Conservation (phyloP, 2,797 vertebrate species). For the Ctenochaetus hawaiiensis region DNA sequence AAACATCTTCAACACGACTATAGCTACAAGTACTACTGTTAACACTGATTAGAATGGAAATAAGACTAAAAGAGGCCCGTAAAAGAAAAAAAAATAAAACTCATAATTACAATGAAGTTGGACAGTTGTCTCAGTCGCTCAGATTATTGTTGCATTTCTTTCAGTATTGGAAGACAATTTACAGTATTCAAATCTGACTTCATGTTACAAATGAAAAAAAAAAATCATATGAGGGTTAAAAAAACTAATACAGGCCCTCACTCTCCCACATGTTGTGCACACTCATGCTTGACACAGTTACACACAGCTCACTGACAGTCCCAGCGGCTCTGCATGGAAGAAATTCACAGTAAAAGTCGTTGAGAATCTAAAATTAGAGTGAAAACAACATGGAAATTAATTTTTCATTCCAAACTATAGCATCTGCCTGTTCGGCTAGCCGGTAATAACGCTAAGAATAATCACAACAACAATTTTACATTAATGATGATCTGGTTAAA, state of each 20-base stretch:
- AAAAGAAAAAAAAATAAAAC: constrained; percentile 43
- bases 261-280: constrained; percentile 78
- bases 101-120: constrained; percentile 72
- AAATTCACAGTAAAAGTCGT: constrained; percentile 87
- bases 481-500: constrained; percentile 77
- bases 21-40: constrained; percentile 86
- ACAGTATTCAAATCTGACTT: constrained; percentile 85
- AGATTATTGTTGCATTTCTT: constrained; percentile 80
- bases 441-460: constrained; percentile 83
- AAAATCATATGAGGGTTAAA: constrained; percentile 66
- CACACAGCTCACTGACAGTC: constrained; percentile 68
- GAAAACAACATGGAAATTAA: constrained; percentile 59
- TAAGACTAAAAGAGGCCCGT: constrained; percentile 80
- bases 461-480: constrained; percentile 86
- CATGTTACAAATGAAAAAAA: constrained; percentile 77
- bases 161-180: constrained; percentile 88
- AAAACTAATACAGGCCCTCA: constrained; percentile 76
- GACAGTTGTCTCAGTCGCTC: constrained; percentile 75
- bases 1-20: constrained; percentile 85
- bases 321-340: constrained; percentile 79
- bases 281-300: constrained; percentile 83
- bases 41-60: constrained; percentile 85
- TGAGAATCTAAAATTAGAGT: constrained; percentile 69
- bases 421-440: constrained; percentile 74
- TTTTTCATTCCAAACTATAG: constrained; percentile 72